Evolutionary conservation across 2,797 vertebrate species (phyloP), one percentile per base, ranked within the genome.

Genomic region (Mormyrops attenuatus): DNA sequence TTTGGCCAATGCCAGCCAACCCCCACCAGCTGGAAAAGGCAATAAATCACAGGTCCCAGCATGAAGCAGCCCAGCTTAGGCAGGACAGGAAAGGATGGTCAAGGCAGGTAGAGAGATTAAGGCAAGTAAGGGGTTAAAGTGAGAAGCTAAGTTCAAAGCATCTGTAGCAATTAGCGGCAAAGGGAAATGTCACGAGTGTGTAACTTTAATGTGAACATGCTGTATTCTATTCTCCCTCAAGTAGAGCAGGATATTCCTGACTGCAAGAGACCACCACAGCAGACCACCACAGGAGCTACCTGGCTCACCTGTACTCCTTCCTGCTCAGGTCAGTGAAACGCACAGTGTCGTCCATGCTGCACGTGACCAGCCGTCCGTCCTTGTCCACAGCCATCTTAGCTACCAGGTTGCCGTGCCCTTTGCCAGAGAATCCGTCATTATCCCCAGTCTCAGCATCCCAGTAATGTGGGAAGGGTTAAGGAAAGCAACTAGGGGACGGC

Each of bases 321-420:
- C 96, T 96, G 63, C 6, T 89, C 26, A 98, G 91, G 91, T 57
- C 95, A 63, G 97, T 98, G 89, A 94, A 99, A 85, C 99, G 98
- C 91, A 99, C 94, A 0, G 98, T 99, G 60, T 99, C 98, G 0
- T 99, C 99, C 99, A 99, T 99, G 93, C 98, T 97, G 95, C 98
- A 99, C 7, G 96, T 97, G 73, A 99, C 97, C 90, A 99, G 94
- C 57, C 97, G 96, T 15, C 94, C 92, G 0, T 92, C 92, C 0
- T 97, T 95, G 0, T 97, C 94, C 26, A 96, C 93, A 0, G 92
- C 92, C 95, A 99, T 97, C 93, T 95, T 96, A 90, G 96, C 97
- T 92, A 99, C 98, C 92, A 97, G 96, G 94, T 99, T 99, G 50
- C 96, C 97, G 93, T 99, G 99, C 47, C 98, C 98, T 91, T 99